Percentiles rank a stretch among this genome's conserved stretches.
Conservation (phyloP, 2,797 vertebrate species). For the Anabas testudineus region DNA sequence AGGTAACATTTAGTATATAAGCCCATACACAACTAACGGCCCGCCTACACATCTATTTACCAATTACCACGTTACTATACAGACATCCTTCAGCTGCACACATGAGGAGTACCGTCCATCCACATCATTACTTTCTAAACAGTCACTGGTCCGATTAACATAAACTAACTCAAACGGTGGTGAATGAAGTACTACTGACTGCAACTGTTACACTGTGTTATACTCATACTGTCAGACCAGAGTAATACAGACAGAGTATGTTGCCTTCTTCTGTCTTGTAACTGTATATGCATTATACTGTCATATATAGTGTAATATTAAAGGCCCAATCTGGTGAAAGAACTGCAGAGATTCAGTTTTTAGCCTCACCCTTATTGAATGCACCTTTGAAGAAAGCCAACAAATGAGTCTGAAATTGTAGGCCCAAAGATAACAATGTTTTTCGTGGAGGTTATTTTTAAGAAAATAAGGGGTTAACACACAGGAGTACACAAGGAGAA, state of each 20-base stretch:
- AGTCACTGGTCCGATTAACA: slow-evolving; percentile 14
- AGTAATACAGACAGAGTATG: slow-evolving; percentile 49
- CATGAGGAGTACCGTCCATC: slow-evolving; percentile 11
- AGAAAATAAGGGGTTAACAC: neutral
- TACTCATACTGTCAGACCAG: slow-evolving; percentile 47
- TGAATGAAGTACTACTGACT: slow-evolving; percentile 33
- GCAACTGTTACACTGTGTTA: slow-evolving; percentile 68
- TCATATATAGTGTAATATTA: slow-evolving; percentile 41
- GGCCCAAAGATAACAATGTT: slow-evolving; percentile 7
- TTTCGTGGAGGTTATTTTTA: neutral
- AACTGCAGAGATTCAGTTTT: slow-evolving; percentile 5
- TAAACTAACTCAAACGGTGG: slow-evolving; percentile 15
- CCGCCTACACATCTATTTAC: slow-evolving; percentile 16
- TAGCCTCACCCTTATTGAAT: neutral
- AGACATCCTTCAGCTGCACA: neutral
- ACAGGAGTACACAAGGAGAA: neutral
- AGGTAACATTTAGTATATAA: neutral
- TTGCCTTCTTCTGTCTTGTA: slow-evolving; percentile 65
- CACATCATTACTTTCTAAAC: neutral
- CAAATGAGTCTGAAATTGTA: slow-evolving; percentile 7
- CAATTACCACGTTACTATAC: slow-evolving; percentile 26
- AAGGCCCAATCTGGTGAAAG: slow-evolving; percentile 57
- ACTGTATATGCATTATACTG: slow-evolving; percentile 57
- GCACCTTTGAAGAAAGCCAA: neutral
- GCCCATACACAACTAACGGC: neutral